Percentiles rank a stretch among this genome's conserved stretches.
Conservation (phyloP, 2,113 vertebrate species). For the Gambusia holbrooki region DNA sequence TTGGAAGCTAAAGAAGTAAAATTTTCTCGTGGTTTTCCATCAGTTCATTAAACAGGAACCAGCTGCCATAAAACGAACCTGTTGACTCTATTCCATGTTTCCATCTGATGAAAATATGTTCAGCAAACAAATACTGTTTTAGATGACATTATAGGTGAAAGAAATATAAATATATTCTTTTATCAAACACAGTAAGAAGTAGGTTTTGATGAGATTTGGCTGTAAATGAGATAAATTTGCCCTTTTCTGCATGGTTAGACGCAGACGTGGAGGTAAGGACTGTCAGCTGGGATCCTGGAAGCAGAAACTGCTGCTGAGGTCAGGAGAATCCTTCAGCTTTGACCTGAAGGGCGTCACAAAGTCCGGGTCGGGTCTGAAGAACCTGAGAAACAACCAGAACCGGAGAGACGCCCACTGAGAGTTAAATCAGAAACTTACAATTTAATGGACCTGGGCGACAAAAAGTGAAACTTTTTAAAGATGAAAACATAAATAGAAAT, state of each 20-base stretch:
- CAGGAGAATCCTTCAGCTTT: constrained; percentile 86
- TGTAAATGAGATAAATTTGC: not conserved
- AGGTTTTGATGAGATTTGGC: not conserved
- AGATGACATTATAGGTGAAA: not conserved
- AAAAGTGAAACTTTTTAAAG: too few species aligned
- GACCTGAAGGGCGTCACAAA: constrained; percentile 89
- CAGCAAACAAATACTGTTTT: not conserved
- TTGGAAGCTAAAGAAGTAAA: not conserved
- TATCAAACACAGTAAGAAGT: not conserved
- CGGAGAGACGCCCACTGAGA: not conserved
- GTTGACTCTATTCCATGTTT: too few species aligned
- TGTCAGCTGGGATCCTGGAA: not conserved
- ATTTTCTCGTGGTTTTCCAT: not conserved
- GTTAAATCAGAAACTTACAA: too few species aligned
- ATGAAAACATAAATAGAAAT: too few species aligned
- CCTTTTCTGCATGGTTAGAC: not conserved
- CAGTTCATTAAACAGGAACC: not conserved
- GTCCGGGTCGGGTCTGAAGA: constrained; percentile 85
- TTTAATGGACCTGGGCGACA: too few species aligned
- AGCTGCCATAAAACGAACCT: not conserved
- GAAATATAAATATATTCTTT: not conserved
- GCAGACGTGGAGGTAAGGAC: not conserved
- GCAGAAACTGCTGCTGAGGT: constrained; percentile 47
- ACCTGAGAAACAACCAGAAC: constrained; percentile 74
- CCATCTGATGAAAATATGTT: not conserved